Conservation (phyloP, 2,888 invertebrate species). For the Apamea crenata region DNA sequence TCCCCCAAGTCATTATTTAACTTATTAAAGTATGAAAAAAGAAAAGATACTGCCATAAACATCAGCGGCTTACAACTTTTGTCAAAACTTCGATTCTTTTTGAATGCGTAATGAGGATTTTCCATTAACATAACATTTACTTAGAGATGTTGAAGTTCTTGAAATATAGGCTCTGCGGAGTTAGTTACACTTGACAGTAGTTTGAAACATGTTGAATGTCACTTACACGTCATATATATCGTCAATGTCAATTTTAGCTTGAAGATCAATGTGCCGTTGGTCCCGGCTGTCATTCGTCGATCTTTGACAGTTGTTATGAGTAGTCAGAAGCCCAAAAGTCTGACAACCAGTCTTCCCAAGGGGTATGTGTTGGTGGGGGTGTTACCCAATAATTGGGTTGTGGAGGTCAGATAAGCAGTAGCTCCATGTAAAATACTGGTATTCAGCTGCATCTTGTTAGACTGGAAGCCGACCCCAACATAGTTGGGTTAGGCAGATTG, state of each 20-base stretch:
- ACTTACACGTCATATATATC: not conserved
- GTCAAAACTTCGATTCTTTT: constrained; percentile 33
- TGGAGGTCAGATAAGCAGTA: not conserved
- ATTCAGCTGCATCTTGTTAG: not conserved
- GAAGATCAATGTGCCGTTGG: not conserved
- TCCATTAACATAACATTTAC: constrained; percentile 48
- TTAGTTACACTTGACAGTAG: not conserved
- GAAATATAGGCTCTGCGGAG: not conserved
- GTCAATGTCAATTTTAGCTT: not conserved
- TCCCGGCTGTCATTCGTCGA: not conserved
- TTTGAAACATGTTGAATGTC: not conserved
- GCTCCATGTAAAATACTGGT: not conserved
- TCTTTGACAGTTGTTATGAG: not conserved
- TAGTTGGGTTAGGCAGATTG: not conserved
- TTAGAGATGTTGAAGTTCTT: constrained; percentile 3
- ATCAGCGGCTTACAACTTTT: constrained; percentile 43
- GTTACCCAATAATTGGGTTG: too few species aligned
- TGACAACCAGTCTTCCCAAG: not conserved
- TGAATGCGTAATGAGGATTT: constrained; percentile 41
- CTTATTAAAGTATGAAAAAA: constrained; percentile 28
- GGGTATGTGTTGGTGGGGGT: too few species aligned
- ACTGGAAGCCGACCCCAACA: not conserved
- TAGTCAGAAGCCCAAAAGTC: not conserved
- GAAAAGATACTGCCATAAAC: constrained; percentile 39
- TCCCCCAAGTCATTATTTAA: constrained; percentile 41